phyloP scores from a whole-genome alignment of 2,113 vertebrate species.

The Centropus unirufus region DNA sequence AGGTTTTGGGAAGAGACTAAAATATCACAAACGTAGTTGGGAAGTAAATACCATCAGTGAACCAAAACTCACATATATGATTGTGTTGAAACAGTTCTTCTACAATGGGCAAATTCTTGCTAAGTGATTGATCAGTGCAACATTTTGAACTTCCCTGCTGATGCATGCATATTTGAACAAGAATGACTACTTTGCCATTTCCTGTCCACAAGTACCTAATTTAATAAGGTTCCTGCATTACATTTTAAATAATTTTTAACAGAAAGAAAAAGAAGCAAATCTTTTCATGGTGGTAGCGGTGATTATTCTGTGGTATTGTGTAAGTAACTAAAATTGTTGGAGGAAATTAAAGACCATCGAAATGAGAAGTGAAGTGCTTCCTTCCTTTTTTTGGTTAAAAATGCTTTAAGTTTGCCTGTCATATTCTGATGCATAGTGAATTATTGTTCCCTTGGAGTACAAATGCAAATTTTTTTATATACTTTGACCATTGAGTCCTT shows the following conservation, averaged over 20 bases:
- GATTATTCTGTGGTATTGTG: not conserved
- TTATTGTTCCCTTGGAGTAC: not conserved
- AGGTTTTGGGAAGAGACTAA: not conserved
- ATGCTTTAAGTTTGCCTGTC: not conserved
- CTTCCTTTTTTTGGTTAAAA: not conserved
- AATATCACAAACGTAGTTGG: accelerated
- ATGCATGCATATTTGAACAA: not conserved
- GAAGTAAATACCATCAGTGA: not conserved
- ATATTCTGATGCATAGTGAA: not conserved
- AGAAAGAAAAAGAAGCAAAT: not conserved
- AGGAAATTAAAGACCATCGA: not conserved
- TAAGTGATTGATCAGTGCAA: not conserved
- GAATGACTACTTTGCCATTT: not conserved
- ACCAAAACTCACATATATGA: not conserved
- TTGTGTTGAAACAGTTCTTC: not conserved
- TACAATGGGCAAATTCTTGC: not conserved
- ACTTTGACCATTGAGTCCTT: not conserved
- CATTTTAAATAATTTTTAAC: not conserved
- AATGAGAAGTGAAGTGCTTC: not conserved
- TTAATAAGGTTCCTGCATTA: not conserved
- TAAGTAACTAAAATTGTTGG: not conserved
- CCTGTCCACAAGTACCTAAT: not conserved
- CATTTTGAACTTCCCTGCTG: not conserved
- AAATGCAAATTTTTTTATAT: not conserved
- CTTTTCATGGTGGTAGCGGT: not conserved